A percentile compares a stretch with the other conserved stretches of the same genome.
Conservation (phyloP, 1,140 invertebrate species). For the Pseudachorutes palmiensis region DNA sequence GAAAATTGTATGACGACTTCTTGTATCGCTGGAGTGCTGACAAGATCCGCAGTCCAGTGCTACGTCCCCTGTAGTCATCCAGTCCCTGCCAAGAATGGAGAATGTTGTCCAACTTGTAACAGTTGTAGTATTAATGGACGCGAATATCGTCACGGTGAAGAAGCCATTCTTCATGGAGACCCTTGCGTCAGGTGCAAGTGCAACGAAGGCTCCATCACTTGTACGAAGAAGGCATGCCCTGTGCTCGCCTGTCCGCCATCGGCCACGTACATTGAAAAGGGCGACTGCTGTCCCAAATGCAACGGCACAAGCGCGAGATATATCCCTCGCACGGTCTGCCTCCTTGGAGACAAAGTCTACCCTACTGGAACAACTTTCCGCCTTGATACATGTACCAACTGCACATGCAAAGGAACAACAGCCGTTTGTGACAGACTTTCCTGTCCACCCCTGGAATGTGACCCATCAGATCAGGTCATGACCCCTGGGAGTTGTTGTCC, state of each 20-base stretch:
- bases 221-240: slow-evolving; percentile 73
- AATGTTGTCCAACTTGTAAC: slow-evolving; percentile 75
- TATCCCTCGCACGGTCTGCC: slow-evolving; percentile 46
- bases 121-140: slow-evolving; percentile 67
- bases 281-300: slow-evolving; percentile 77
- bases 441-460: slow-evolving; percentile 73
- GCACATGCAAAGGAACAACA: slow-evolving; percentile 62
- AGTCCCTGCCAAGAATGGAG: slow-evolving; percentile 53
- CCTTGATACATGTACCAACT: slow-evolving; percentile 71
- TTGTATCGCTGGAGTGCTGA: slow-evolving; percentile 75
- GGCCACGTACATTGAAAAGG: slow-evolving; percentile 56
- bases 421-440: slow-evolving; percentile 64
- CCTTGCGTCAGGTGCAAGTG: slow-evolving; percentile 80
- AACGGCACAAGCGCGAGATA: slow-evolving; percentile 44
- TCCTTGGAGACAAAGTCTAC: slow-evolving; percentile 59
- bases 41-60: slow-evolving; percentile 65
- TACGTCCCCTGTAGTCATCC: slow-evolving; percentile 68
- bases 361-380: slow-evolving; percentile 50
- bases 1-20: slow-evolving; percentile 62
- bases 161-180: slow-evolving; percentile 67
- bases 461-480: slow-evolving; percentile 57
- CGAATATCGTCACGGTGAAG: slow-evolving; percentile 58
- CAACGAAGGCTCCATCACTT: slow-evolving; percentile 61
- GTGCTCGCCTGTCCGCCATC: slow-evolving; percentile 64
- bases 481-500: slow-evolving; percentile 66